A percentile compares a stretch with the other conserved stretches of the same genome.
These are phyloP conservation scores for Rhagonycha fulva DNA, from an alignment of 2,888 invertebrate genomes.

Conservation along the genomic window DNA sequence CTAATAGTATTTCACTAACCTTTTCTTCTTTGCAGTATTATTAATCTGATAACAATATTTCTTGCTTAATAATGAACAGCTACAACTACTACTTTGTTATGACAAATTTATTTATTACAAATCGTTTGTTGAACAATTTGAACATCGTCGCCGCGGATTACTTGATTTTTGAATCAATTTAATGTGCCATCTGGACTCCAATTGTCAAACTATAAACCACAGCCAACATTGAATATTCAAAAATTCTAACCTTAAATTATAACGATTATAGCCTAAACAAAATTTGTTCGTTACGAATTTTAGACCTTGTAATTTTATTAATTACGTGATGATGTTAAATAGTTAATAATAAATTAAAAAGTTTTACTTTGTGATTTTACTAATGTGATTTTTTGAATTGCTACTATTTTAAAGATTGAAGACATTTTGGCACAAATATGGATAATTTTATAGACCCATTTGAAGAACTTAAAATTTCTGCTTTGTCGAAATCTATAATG, in stretches of 20 bases:
- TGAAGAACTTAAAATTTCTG: conserved; percentile 62
- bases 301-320: background rate
- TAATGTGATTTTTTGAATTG: background rate
- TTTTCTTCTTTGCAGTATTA: background rate
- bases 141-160: background rate
- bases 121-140: background rate
- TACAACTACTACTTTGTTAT: background rate
- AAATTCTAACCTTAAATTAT: background rate
- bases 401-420: background rate
- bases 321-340: background rate
- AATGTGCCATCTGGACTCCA: background rate
- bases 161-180: no score
- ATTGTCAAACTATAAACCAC: background rate
- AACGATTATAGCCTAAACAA: background rate
- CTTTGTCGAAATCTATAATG: conserved; percentile 62
- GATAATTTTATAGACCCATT: conserved; percentile 6
- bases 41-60: background rate
- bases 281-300: background rate
- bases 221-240: background rate
- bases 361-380: background rate
- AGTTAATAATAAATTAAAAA: background rate
- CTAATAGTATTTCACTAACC: background rate
- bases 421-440: conserved; percentile 2
- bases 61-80: background rate
- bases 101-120: background rate